These are phyloP conservation scores for Brachylomia viminalis DNA, from an alignment of 2,888 invertebrate species.

Conservation along the genomic window DNA sequence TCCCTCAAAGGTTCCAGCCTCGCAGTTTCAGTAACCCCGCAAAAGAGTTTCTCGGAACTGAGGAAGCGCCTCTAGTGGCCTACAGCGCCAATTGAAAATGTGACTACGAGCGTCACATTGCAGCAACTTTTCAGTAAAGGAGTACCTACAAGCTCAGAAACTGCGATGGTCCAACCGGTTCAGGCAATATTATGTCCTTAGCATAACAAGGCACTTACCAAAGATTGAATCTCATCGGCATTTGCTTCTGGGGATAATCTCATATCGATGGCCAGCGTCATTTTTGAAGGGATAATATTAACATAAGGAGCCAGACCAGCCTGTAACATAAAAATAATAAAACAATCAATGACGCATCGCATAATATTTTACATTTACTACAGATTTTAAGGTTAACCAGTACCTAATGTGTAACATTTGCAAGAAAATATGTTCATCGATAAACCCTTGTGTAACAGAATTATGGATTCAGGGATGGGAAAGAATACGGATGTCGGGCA, in stretches of 20 bases:
- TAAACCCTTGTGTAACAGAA: background rate
- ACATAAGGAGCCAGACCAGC: conserved; percentile 71
- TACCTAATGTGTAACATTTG: background rate
- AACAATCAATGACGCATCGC: background rate
- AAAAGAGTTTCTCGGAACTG: background rate
- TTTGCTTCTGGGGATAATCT: conserved; percentile 74
- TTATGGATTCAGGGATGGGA: background rate
- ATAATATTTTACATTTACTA: background rate
- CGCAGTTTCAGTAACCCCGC: background rate
- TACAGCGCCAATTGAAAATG: background rate
- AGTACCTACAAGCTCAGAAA: background rate
- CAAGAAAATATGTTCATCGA: background rate
- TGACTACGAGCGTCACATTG: background rate
- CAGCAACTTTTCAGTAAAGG: background rate
- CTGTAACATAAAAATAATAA: conserved; percentile 68
- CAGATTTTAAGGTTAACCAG: background rate
- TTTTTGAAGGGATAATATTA: conserved; percentile 78
- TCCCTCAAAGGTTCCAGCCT: background rate
- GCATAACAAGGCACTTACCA: conserved; percentile 70
- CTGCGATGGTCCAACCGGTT: background rate
- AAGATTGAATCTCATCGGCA: conserved; percentile 69
- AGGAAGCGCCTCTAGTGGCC: conserved; percentile 2
- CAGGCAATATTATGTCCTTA: background rate
- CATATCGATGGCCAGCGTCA: conserved; percentile 76
- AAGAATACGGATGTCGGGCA: conserved; percentile 3